These are phyloP conservation scores for Archegozetes longisetosus DNA, from an alignment of 1,140 invertebrate species.

Conservation along the genomic window DNA sequence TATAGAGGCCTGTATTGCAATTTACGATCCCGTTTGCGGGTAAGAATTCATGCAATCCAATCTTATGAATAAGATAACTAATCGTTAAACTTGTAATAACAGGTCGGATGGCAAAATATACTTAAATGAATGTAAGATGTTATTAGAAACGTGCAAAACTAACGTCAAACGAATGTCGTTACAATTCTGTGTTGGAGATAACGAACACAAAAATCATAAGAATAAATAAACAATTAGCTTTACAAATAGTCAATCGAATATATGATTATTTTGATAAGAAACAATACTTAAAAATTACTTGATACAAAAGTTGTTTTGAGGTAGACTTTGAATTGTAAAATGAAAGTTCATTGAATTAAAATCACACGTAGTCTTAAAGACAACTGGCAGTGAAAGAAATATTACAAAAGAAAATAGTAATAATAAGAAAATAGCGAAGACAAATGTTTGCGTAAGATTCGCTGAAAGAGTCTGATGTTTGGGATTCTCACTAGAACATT, in stretches of 20 bases:
- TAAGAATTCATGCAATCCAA: neutral
- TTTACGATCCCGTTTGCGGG: conserved; percentile 80
- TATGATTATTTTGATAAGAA: too few relatives aligned
- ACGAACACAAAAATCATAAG: conserved; percentile 1
- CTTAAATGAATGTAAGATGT: conserved; percentile 79
- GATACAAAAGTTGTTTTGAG: neutral
- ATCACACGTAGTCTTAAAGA: neutral
- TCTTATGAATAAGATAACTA: neutral
- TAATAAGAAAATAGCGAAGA: neutral
- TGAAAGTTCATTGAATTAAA: neutral
- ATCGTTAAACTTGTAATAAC: neutral
- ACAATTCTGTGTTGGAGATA: conserved; percentile 11
- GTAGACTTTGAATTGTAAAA: neutral
- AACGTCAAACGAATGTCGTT: conserved; percentile 1
- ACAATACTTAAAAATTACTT: too few relatives aligned
- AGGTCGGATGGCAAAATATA: conserved; percentile 70
- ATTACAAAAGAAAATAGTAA: neutral
- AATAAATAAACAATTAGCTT: neutral
- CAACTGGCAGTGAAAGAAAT: neutral
- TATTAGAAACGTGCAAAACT: conserved; percentile 56
- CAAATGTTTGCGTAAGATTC: neutral
- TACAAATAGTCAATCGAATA: neutral
- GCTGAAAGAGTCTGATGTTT: neutral
- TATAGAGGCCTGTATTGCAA: conserved; percentile 63
- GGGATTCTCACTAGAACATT: neutral